Evolutionary conservation across 2,888 invertebrate species (phyloP).

Genomic region (Miltochrista miniata): DNA sequence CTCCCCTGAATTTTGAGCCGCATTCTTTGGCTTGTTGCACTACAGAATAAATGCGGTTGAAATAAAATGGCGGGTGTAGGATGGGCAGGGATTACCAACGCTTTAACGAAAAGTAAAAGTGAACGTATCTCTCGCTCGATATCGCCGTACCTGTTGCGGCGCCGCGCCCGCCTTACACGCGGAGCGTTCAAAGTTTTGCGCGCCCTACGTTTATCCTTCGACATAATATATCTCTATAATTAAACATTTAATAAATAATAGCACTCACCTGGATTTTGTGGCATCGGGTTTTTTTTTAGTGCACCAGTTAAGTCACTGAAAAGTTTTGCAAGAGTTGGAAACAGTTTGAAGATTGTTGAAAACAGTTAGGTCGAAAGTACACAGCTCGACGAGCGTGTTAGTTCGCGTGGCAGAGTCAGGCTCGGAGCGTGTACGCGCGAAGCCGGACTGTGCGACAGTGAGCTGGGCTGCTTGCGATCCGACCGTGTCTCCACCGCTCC

Average conservation of each 20-base stretch:
- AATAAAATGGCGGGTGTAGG: conserved; percentile 65
- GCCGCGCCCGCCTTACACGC: conserved; percentile 53
- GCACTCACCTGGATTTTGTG: conserved; percentile 61
- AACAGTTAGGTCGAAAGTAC: conserved; percentile 49
- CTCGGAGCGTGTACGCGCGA: conserved; percentile 50
- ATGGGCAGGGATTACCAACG: conserved; percentile 53
- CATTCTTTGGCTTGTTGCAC: conserved; percentile 17
- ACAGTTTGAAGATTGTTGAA: conserved; percentile 62
- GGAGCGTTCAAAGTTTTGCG: conserved; percentile 63
- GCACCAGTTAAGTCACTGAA: conserved; percentile 53
- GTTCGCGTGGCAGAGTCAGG: conserved; percentile 37
- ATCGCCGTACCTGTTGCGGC: conserved; percentile 74
- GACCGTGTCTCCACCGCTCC: conserved; percentile 24
- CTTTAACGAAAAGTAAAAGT: conserved; percentile 63
- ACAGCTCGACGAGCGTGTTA: conserved; percentile 51
- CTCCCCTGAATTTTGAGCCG: background rate
- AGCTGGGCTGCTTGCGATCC: conserved; percentile 24
- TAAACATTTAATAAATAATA: conserved; percentile 31
- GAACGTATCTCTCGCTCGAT: conserved; percentile 63
- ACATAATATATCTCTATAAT: conserved; percentile 25
- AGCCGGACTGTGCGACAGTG: conserved; percentile 52
- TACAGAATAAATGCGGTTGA: conserved; percentile 21
- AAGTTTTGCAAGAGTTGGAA: conserved; percentile 62
- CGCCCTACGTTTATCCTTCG: conserved; percentile 47
- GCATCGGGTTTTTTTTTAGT: conserved; percentile 45